These are phyloP conservation scores for Fregetta grallaria DNA, from an alignment of 2,113 vertebrate species.

Conservation along the genomic window DNA sequence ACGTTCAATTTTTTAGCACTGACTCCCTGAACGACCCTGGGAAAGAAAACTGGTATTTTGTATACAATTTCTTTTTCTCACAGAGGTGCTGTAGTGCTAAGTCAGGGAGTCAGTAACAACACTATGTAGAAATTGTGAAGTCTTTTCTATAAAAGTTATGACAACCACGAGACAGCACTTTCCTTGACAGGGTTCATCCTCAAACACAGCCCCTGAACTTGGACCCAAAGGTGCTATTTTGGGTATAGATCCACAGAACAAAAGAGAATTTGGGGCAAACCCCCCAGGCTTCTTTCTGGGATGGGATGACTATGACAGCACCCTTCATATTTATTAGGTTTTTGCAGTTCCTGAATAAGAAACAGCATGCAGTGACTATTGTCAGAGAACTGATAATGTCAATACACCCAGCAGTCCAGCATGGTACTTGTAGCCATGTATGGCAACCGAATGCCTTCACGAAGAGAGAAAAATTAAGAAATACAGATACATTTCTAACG, in stretches of 20 bases:
- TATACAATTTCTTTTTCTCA: not conserved
- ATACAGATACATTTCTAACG: not conserved
- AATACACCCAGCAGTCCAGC: not conserved
- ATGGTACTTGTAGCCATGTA: not conserved
- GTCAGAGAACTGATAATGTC: not conserved
- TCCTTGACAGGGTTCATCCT: not conserved
- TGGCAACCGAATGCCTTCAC: not conserved
- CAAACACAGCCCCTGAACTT: not conserved
- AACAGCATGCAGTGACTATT: not conserved
- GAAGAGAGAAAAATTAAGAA: not conserved
- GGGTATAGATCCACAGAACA: not conserved
- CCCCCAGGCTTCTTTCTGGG: not conserved
- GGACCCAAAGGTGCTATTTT: not conserved
- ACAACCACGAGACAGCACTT: not conserved
- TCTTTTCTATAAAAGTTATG: not conserved
- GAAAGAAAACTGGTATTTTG: not conserved
- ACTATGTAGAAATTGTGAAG: not conserved
- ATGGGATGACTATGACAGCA: not conserved
- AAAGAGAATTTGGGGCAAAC: not conserved
- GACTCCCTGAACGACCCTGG: not conserved
- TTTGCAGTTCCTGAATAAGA: not conserved
- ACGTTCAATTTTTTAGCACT: not conserved
- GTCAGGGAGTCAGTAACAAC: not conserved
- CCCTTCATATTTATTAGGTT: not conserved
- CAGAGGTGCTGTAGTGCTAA: not conserved